A percentile compares a stretch with the other conserved stretches of the same genome.
Evolutionary conservation across 2,888 invertebrate species (phyloP).

Genomic region (Aphelenchoides bicaudatus): DNA sequence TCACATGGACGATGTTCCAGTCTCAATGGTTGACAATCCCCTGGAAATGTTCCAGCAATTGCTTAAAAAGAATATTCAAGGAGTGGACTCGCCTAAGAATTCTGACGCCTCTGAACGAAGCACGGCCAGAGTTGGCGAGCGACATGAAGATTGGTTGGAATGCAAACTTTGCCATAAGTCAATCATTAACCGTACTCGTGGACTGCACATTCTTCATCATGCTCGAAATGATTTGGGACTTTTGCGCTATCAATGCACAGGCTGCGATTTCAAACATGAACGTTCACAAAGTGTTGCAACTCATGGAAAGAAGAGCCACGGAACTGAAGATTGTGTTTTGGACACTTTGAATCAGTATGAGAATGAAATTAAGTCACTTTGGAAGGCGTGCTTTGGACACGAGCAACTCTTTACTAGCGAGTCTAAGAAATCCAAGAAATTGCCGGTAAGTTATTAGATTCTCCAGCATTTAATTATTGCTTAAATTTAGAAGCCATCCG

Average conservation of each 20-base stretch:
- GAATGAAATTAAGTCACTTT: constrained; percentile 56
- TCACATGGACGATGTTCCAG: constrained; percentile 6
- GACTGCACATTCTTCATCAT: constrained; percentile 59
- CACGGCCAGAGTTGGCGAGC: not conserved
- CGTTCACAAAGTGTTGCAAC: constrained; percentile 55
- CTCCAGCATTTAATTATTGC: not conserved
- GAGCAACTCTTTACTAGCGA: constrained; percentile 54
- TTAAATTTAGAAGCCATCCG: not conserved
- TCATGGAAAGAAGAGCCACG: constrained; percentile 57
- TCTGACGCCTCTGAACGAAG: constrained; percentile 3
- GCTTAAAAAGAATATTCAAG: constrained; percentile 3
- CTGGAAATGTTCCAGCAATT: not conserved
- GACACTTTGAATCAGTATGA: constrained; percentile 55
- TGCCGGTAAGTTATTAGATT: constrained; percentile 2
- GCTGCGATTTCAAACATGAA: constrained; percentile 56
- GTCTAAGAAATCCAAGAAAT: constrained; percentile 3
- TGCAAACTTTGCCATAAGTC: constrained; percentile 57
- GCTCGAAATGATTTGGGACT: constrained; percentile 57
- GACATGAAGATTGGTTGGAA: constrained; percentile 53
- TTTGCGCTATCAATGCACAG: constrained; percentile 54
- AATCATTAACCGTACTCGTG: constrained; percentile 50
- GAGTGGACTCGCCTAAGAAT: no score
- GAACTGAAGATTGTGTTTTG: constrained; percentile 48
- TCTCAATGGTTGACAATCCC: constrained; percentile 10
- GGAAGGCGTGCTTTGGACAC: constrained; percentile 55